These are phyloP conservation scores for Diarsia mendica DNA, from an alignment of 2,888 invertebrate species.

Conservation along the genomic window DNA sequence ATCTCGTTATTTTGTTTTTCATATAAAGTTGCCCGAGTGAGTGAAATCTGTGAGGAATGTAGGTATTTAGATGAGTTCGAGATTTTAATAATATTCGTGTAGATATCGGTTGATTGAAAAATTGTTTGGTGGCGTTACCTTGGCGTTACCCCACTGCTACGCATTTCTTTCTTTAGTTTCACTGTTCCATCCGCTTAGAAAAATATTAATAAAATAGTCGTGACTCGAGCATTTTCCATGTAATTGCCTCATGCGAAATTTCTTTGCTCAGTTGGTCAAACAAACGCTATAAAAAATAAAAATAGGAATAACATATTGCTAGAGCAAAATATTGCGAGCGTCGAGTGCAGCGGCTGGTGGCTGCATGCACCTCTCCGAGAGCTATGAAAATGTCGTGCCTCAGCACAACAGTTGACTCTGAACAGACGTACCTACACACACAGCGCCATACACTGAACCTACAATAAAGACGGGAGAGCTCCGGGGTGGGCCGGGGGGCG, in stretches of 20 bases:
- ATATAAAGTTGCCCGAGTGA: conserved; percentile 43
- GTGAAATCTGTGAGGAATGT: conserved; percentile 50
- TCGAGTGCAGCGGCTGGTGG: conserved; percentile 76
- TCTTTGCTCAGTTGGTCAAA: conserved; percentile 64
- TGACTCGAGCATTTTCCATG: conserved; percentile 54
- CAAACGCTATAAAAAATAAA: conserved; percentile 55
- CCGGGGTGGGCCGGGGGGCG: conserved; percentile 75
- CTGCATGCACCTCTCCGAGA: conserved; percentile 75
- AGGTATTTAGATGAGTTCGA: conserved; percentile 21
- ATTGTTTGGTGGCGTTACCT: conserved; percentile 18
- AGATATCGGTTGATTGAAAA: conserved; percentile 22
- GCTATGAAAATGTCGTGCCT: conserved; percentile 85
- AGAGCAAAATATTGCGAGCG: conserved; percentile 80
- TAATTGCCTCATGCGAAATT: conserved; percentile 57
- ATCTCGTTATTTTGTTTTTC: conserved; percentile 68
- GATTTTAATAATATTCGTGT: conserved; percentile 32
- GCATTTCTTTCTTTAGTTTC: conserved; percentile 22
- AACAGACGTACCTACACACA: conserved; percentile 83
- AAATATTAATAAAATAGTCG: conserved; percentile 46
- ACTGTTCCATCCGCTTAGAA: conserved; percentile 18
- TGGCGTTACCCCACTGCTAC: not conserved
- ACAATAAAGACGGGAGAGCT: conserved; percentile 82
- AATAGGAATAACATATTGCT: conserved; percentile 59
- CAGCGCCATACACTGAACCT: conserved; percentile 71
- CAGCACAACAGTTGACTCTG: conserved; percentile 87